phyloP scores from a whole-genome alignment of 2,113 vertebrate species.

The Canis aureus region DNA sequence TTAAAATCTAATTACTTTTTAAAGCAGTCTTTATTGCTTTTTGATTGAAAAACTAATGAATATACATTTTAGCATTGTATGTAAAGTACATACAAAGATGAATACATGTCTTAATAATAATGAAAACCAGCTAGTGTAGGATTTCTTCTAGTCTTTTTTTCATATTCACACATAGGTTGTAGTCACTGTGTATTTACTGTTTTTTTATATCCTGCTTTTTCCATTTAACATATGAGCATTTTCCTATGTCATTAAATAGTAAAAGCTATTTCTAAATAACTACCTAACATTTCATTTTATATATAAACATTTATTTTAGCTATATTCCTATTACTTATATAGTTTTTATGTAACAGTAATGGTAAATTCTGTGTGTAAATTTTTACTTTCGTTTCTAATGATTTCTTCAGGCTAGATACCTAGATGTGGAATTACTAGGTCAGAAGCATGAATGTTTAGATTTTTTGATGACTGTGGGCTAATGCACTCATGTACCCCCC shows the following conservation, averaged over 20 bases:
- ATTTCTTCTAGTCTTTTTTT: constrained; percentile 29
- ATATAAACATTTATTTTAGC: background rate
- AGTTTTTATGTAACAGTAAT: background rate
- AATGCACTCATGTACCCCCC: too few relatives aligned
- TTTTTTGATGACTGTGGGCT: background rate
- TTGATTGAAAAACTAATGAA: constrained; percentile 48
- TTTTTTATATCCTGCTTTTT: constrained; percentile 38
- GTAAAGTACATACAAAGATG: background rate
- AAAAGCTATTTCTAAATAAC: constrained; percentile 50
- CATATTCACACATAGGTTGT: background rate
- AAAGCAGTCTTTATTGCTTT: constrained; percentile 15
- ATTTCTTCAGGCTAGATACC: constrained; percentile 11
- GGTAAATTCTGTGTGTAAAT: background rate
- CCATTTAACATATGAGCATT: constrained; percentile 19
- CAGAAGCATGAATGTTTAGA: background rate
- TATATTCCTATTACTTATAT: background rate
- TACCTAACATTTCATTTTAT: constrained; percentile 24
- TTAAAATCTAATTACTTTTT: constrained; percentile 44
- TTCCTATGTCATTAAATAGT: constrained; percentile 1
- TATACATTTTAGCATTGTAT: constrained; percentile 13
- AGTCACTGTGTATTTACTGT: background rate
- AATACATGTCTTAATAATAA: background rate
- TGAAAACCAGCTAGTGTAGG: background rate
- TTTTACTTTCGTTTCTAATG: constrained; percentile 42
- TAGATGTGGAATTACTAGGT: background rate